A percentile compares a stretch with the other conserved stretches of the same genome.
Conservation (phyloP, 2,113 vertebrate species). For the Rhinolophus ferrumequinum region DNA sequence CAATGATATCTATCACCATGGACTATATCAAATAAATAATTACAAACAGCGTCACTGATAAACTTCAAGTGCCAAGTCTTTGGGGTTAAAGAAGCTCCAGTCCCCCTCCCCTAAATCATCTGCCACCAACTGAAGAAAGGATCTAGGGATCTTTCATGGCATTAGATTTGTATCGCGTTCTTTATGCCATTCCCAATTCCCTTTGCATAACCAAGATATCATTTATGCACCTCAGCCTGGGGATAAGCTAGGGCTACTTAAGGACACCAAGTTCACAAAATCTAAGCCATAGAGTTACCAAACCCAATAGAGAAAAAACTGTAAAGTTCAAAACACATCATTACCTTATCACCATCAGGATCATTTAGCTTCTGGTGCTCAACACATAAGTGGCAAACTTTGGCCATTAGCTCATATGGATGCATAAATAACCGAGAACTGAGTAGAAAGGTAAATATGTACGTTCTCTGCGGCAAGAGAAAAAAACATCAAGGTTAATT, state of each 20-base stretch:
- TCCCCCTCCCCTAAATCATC: fast-evolving
- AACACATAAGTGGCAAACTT: slow-evolving; percentile 92
- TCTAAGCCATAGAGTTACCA: neutral
- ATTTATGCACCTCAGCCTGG: neutral
- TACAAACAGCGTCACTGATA: neutral
- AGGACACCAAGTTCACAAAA: neutral
- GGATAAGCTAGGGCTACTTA: neutral
- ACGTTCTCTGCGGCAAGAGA: slow-evolving; percentile 89
- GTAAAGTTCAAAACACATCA: neutral
- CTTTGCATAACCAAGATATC: fast-evolving
- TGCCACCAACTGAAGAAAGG: neutral
- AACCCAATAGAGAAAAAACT: neutral
- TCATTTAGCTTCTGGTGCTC: slow-evolving; percentile 92
- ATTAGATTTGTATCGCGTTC: neutral
- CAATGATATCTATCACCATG: neutral
- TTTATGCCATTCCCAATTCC: neutral
- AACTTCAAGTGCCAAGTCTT: neutral
- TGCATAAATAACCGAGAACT: slow-evolving; percentile 95
- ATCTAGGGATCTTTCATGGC: neutral
- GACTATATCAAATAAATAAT: neutral
- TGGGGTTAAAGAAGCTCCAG: neutral
- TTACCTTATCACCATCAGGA: slow-evolving; percentile 91
- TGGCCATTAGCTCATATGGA: slow-evolving; percentile 94
- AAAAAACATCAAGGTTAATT: neutral
- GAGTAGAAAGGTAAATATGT: slow-evolving; percentile 97